Conservation (phyloP, 2,797 vertebrate species). For the Neostethus bicornis region DNA sequence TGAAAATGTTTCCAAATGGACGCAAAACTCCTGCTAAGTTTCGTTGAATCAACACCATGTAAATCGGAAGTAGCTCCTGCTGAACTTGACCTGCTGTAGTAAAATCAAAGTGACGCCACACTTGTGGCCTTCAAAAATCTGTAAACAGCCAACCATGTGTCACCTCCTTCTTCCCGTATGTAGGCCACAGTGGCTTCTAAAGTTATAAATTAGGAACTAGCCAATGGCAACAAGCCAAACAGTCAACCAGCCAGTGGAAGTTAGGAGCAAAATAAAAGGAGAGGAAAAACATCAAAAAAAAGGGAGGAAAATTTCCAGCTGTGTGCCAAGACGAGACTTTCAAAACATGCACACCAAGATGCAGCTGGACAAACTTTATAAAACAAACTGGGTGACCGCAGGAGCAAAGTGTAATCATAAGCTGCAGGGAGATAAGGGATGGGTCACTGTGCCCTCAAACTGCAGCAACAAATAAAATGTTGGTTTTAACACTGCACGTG, state of each 20-base stretch:
- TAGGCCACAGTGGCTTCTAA: constrained; percentile 44
- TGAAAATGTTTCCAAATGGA: constrained; percentile 1
- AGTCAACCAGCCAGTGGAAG: constrained; percentile 40
- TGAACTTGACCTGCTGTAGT: constrained; percentile 32
- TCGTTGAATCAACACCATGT: not conserved
- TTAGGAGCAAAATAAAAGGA: constrained; percentile 20
- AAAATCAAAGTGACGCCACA: constrained; percentile 40
- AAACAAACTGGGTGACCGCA: not conserved
- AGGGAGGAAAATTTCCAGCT: constrained; percentile 18
- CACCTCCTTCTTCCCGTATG: constrained; percentile 42
- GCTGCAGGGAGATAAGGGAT: not conserved
- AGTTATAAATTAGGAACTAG: constrained; percentile 59
- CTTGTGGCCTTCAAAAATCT: constrained; percentile 51
- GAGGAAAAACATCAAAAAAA: not conserved
- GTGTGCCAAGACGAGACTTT: constrained; percentile 45
- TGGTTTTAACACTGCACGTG: constrained; percentile 1
- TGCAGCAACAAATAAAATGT: not conserved
- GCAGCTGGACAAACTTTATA: constrained; percentile 6
- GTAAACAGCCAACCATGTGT: constrained; percentile 70
- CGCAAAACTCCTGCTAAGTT: not conserved
- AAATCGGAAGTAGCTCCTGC: constrained; percentile 17
- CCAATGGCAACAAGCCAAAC: constrained; percentile 49
- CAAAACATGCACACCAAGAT: constrained; percentile 41
- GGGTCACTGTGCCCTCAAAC: constrained; percentile 1
- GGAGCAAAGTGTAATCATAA: not conserved